phyloP scores from a whole-genome alignment of 2,888 invertebrate species.

The Brachyopa scutellaris region DNA sequence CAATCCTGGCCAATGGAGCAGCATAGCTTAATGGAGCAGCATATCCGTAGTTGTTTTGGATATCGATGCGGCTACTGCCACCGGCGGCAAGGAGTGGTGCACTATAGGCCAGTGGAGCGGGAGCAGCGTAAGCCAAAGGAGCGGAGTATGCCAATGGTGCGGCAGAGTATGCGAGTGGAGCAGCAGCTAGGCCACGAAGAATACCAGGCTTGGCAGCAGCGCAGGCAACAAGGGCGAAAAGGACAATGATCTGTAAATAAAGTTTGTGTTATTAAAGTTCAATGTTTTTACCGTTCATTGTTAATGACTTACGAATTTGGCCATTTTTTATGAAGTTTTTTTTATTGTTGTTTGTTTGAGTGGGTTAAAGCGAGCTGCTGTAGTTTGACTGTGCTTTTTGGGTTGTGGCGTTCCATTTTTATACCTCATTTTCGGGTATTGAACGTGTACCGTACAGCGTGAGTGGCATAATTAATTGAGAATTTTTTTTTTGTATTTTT shows the following conservation, averaged over 20 bases:
- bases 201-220: slow-evolving; percentile 69
- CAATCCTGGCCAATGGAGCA: slow-evolving; percentile 80
- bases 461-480: background rate
- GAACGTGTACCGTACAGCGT: background rate
- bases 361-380: background rate
- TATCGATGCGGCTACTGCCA: slow-evolving; percentile 71
- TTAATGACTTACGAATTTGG: slow-evolving; percentile 58
- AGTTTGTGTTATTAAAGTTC: too few relatives aligned
- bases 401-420: background rate
- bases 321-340: slow-evolving; percentile 49
- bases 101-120: slow-evolving; percentile 58
- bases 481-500: too few relatives aligned
- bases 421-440: background rate
- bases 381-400: background rate
- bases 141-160: slow-evolving; percentile 50
- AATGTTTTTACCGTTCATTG: too few relatives aligned
- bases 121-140: slow-evolving; percentile 73
- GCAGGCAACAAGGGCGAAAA: slow-evolving; percentile 63
- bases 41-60: slow-evolving; percentile 75
- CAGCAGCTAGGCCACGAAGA: slow-evolving; percentile 12
- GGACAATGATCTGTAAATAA: slow-evolving; percentile 53
- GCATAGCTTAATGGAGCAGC: slow-evolving; percentile 84
- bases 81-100: slow-evolving; percentile 52
- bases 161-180: slow-evolving; percentile 11
- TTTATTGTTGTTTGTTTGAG: background rate